These are phyloP conservation scores for Passer domesticus DNA, from an alignment of 2,113 vertebrate species.

Conservation along the genomic window DNA sequence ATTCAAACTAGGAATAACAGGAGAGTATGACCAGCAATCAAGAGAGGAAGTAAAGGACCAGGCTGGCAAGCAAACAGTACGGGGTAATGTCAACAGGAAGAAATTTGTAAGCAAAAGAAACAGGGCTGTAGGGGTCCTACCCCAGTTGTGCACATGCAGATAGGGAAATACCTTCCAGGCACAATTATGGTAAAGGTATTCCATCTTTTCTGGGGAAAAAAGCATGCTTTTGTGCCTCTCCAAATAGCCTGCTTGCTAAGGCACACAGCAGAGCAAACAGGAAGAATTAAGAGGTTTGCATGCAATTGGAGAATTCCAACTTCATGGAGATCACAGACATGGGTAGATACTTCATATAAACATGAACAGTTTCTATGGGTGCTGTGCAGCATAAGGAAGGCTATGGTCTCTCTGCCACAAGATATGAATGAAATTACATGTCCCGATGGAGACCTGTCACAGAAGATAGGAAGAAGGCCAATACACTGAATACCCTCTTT, in stretches of 20 bases:
- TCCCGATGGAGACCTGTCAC: not conserved
- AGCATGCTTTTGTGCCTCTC: not conserved
- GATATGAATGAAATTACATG: not conserved
- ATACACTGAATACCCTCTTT: not conserved
- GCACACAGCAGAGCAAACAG: not conserved
- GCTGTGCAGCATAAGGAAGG: not conserved
- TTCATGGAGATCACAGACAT: not conserved
- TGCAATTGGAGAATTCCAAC: not conserved
- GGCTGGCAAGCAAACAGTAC: not conserved
- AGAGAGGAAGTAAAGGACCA: not conserved
- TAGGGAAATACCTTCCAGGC: not conserved
- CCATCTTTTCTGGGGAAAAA: not conserved
- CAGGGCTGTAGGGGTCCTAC: not conserved
- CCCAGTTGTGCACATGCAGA: not conserved
- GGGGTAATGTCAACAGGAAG: not conserved
- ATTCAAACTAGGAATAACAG: not conserved
- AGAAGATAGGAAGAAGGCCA: not conserved
- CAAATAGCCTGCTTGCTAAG: not conserved
- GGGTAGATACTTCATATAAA: rapidly evolving
- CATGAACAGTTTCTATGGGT: rapidly evolving
- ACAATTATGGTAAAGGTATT: not conserved
- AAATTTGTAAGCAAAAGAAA: not conserved
- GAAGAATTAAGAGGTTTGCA: not conserved
- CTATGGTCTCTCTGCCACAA: not conserved
- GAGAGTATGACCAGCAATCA: not conserved